These are phyloP conservation scores for Cirrhinus molitorella DNA, from an alignment of 2,797 vertebrate genomes.

Conservation along the genomic window DNA sequence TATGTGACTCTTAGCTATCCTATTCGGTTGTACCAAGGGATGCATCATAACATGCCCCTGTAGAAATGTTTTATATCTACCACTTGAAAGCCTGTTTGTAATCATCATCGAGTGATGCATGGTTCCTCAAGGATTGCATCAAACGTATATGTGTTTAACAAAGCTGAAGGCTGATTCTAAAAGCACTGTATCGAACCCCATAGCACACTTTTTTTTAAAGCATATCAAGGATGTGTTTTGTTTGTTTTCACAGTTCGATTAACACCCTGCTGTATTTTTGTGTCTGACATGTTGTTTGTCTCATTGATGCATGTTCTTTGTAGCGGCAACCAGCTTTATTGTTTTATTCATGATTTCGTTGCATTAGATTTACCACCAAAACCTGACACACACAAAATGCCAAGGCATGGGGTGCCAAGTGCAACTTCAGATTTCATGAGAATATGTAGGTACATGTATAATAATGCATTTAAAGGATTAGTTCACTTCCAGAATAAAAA, in stretches of 20 bases:
- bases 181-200: background rate
- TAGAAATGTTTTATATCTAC: background rate
- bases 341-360: constrained; percentile 5
- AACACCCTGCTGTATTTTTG: background rate
- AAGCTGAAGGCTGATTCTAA: constrained; percentile 6
- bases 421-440: background rate
- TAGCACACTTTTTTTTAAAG: background rate
- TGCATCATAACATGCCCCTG: constrained; percentile 18
- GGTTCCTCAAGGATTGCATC: background rate
- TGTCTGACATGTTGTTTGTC: background rate
- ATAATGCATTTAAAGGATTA: background rate
- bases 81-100: constrained; percentile 18
- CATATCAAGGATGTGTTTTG: background rate
- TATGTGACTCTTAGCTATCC: constrained; percentile 19
- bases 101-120: constrained; percentile 19
- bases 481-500: too few relatives aligned
- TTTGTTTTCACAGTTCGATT: background rate
- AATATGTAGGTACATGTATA: background rate
- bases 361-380: background rate
- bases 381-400: background rate
- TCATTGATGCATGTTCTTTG: background rate
- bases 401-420: background rate
- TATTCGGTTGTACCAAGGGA: constrained; percentile 9
- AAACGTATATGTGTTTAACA: constrained; percentile 24
- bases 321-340: background rate